Evolutionary conservation across 2,888 invertebrate genomes (phyloP).

Genomic region (Dynastes tityus): DNA sequence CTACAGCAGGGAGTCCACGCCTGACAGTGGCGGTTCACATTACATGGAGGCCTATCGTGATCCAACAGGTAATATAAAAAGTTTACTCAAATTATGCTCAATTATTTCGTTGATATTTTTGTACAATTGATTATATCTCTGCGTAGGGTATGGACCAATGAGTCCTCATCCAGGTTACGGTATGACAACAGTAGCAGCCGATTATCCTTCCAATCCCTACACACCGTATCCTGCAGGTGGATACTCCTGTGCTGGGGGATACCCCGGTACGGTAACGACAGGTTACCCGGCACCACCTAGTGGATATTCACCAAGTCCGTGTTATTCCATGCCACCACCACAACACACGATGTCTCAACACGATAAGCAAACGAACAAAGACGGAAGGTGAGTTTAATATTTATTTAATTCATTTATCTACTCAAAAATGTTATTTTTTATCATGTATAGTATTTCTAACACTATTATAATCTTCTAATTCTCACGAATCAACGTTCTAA

Average conservation of each 20-base stretch:
- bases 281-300: constrained; percentile 79
- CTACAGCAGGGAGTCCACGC: constrained; percentile 91
- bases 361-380: constrained; percentile 79
- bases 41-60: constrained; percentile 91
- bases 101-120: not conserved
- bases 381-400: constrained; percentile 76
- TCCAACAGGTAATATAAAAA: constrained; percentile 79
- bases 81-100: not conserved
- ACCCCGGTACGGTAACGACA: constrained; percentile 73
- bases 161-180: constrained; percentile 91
- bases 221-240: constrained; percentile 75
- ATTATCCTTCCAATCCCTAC: constrained; percentile 85
- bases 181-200: constrained; percentile 82
- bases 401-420: not conserved
- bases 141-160: constrained; percentile 84
- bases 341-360: constrained; percentile 82
- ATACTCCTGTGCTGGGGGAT: constrained; percentile 68
- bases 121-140: not conserved
- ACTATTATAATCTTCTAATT: no score
- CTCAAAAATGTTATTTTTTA: not conserved
- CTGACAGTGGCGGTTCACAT: constrained; percentile 91
- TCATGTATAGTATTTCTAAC: no score
- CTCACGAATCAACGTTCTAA: no score
- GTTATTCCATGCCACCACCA: constrained; percentile 92
- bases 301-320: constrained; percentile 80